Conservation (phyloP, 2,888 invertebrate species). For the Dasypolia templi region DNA sequence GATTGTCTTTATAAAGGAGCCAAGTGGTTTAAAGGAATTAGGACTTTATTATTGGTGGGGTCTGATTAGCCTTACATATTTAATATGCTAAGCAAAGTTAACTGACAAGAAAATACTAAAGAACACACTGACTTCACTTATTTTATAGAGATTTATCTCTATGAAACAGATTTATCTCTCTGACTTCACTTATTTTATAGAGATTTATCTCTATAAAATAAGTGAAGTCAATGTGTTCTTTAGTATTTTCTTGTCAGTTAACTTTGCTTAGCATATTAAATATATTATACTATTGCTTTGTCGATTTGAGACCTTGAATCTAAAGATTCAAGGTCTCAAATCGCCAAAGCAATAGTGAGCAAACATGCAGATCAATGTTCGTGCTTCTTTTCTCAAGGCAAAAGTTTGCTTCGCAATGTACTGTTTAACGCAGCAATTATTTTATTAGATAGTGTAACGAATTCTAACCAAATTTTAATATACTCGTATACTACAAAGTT, state of each 20-base stretch:
- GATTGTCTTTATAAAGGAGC: slow-evolving; percentile 8
- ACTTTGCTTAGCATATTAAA: background rate
- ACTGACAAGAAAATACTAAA: background rate
- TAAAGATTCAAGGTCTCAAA: background rate
- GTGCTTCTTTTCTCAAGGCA: background rate
- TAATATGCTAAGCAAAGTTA: background rate
- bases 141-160: no score
- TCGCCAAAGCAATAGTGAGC: background rate
- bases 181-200: background rate
- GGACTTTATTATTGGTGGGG: background rate
- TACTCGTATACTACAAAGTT: background rate
- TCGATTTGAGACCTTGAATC: no score
- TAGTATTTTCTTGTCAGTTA: background rate
- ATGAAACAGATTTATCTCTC: no score
- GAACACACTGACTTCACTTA: background rate
- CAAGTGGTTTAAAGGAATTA: background rate
- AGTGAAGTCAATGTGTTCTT: background rate
- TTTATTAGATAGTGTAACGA: background rate
- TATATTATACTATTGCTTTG: no score
- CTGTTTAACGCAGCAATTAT: background rate
- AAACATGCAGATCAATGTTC: background rate
- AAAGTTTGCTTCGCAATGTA: background rate
- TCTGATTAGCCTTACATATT: background rate
- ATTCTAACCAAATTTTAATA: background rate
- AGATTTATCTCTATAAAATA: no score